Conservation (phyloP, 2,113 vertebrate species). For the Myocastor coypus region DNA sequence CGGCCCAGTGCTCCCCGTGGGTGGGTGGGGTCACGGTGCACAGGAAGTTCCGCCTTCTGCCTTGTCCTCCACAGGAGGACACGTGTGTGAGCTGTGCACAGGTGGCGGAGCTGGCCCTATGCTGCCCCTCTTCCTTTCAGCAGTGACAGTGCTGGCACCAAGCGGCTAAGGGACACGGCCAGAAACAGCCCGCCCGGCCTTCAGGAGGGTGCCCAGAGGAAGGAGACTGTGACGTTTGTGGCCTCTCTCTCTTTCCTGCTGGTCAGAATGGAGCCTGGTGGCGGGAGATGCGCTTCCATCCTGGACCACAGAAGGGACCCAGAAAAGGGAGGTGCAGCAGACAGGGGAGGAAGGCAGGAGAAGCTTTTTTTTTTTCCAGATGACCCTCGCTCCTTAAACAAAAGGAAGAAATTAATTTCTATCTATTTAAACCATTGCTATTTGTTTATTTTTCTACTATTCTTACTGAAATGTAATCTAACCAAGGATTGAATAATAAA, state of each 20-base stretch:
- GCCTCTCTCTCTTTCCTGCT: background rate
- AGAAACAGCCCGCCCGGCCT: background rate
- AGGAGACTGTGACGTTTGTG: background rate
- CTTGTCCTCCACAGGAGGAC: background rate
- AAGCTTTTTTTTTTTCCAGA: slow-evolving; percentile 6
- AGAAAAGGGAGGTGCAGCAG: background rate
- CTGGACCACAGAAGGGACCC: background rate
- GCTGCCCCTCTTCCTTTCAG: background rate
- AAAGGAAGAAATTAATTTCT: background rate
- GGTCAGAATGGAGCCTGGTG: background rate
- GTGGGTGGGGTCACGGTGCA: background rate
- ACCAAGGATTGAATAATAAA: background rate
- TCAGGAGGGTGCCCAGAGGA: background rate
- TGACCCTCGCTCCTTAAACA: background rate
- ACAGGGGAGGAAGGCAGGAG: background rate
- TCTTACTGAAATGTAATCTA: background rate
- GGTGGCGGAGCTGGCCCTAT: background rate
- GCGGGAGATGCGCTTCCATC: background rate
- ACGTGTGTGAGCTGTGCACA: background rate
- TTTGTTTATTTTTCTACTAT: background rate
- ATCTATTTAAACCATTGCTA: background rate
- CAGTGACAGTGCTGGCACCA: background rate
- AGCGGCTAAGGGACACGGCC: background rate
- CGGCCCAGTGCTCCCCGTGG: background rate
- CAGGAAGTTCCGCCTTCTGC: background rate